These are phyloP conservation scores for Anastatus disparis DNA, from an alignment of 1,140 invertebrate species.

Conservation along the genomic window DNA sequence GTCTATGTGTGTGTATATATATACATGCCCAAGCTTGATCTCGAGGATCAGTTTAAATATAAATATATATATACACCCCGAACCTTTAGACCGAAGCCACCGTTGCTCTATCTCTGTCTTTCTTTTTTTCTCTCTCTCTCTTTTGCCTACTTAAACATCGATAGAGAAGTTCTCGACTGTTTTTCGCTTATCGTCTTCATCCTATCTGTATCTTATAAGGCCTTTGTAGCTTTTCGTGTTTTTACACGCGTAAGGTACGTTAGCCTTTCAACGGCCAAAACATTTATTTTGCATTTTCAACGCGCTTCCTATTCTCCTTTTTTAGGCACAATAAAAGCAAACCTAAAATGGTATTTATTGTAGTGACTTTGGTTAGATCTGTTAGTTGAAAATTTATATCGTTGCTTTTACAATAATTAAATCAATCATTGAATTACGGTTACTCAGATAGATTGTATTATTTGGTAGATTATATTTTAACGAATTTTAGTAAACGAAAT, in stretches of 20 bases:
- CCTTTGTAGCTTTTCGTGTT: constrained; percentile 45
- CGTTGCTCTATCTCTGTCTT: too few species aligned
- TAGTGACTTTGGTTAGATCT: neutral
- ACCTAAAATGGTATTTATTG: constrained; percentile 1
- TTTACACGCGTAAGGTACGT: constrained; percentile 13
- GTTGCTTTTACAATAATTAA: too few species aligned
- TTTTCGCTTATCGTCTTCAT: constrained; percentile 29
- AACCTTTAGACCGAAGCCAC: too few species aligned
- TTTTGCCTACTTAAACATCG: neutral
- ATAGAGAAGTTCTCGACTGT: neutral
- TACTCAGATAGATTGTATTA: too few species aligned
- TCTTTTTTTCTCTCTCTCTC: too few species aligned
- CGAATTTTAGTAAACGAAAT: neutral
- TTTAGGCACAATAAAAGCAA: constrained; percentile 3
- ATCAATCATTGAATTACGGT: too few species aligned
- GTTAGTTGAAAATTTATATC: too few species aligned
- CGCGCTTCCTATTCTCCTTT: constrained; percentile 13
- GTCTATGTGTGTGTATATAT: too few species aligned
- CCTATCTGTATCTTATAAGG: constrained; percentile 46
- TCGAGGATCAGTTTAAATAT: neutral
- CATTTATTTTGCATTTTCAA: constrained; percentile 28
- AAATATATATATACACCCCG: too few species aligned
- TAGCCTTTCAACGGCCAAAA: constrained; percentile 7
- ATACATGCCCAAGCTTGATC: neutral
- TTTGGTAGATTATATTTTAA: too few species aligned